Evolutionary conservation across 2,888 invertebrate genomes (phyloP), one percentile per base, ranked within the genome.

Genomic region (Dryomyza anilis): DNA sequence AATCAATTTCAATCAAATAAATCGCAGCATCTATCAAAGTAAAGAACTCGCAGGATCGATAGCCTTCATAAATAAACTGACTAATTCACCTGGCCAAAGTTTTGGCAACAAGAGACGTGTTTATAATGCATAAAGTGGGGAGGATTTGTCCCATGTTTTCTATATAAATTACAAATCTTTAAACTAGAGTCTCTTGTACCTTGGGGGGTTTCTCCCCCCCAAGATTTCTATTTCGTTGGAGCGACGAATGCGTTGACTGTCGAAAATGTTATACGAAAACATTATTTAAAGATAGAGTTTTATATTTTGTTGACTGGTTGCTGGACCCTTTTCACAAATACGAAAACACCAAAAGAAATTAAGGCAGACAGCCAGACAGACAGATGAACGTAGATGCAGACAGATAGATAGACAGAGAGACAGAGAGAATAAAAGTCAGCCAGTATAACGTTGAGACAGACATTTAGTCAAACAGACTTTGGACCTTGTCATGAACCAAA

Each of bases 1-100:
- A 68, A 68, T 68, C 65, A 66, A 68, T 68, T 68, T 66, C 66
- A 66, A 60, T 68, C 68, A 65, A 63, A 68, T 66, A 60, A 68
- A 68, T 65, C 59, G 45, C 23, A 14, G 23, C 64, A 68, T 68
- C 62, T 64, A 68, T 68, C 68, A 68, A 66, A 50, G 25, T 7
- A n/a, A n/a, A n/a, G n/a, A n/a, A n/a, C n/a, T n/a, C n/a, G n/a
- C n/a, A n/a, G n/a, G n/a, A 5, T 39, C 39, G 14, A 33, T 33
- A 33, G 33, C 33, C 33, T 12, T 33, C 33, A 33, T n/a, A n/a
- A n/a, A n/a, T n/a, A n/a, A n/a, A n/a, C n/a, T n/a, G n/a, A n/a
- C n/a, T n/a, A n/a, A n/a, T n/a, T n/a, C n/a, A n/a, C n/a, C n/a
- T n/a, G n/a, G n/a, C n/a, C n/a, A n/a, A n/a, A n/a, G n/a, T n/a